A percentile compares a stretch with the other conserved stretches of the same genome.
These are phyloP conservation scores for Nasonia giraulti DNA, from an alignment of 1,140 invertebrate genomes.

Conservation along the genomic window DNA sequence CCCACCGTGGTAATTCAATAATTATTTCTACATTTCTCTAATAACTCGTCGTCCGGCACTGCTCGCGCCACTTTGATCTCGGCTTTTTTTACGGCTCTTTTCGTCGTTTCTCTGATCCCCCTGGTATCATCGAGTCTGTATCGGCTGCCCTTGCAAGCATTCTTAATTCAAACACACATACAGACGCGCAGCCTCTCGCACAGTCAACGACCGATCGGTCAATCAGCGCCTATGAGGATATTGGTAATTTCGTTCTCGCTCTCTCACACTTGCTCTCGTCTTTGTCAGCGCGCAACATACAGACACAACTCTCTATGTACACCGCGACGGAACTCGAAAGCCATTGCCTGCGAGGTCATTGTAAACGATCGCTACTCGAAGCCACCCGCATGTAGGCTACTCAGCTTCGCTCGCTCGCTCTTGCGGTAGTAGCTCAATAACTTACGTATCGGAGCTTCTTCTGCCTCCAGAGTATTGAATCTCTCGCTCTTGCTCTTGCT, in stretches of 20 bases:
- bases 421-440: not conserved
- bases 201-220: conserved; percentile 57
- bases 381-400: conserved; percentile 66
- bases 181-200: not conserved
- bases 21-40: conserved; percentile 71
- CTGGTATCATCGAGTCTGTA: no score
- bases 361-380: conserved; percentile 65
- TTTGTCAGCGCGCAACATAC: not conserved
- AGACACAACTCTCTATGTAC: no score
- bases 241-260: conserved; percentile 66
- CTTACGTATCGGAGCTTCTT: not conserved
- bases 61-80: conserved; percentile 28
- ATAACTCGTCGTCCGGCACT: conserved; percentile 59
- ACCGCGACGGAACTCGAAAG: conserved; percentile 13
- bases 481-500: not conserved
- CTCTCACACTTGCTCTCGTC: conserved; percentile 6
- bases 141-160: no score
- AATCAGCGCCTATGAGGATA: conserved; percentile 64
- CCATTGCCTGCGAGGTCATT: conserved; percentile 62
- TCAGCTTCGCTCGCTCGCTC: conserved; percentile 12
- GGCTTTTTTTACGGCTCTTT: conserved; percentile 21
- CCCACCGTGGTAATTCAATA: conserved; percentile 67
- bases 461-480: not conserved
- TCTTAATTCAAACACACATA: no score
- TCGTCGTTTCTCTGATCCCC: not conserved